Percentiles rank a stretch among this genome's conserved stretches.
Conservation (phyloP, 2,888 invertebrate species). For the Cephus pygmeus region DNA sequence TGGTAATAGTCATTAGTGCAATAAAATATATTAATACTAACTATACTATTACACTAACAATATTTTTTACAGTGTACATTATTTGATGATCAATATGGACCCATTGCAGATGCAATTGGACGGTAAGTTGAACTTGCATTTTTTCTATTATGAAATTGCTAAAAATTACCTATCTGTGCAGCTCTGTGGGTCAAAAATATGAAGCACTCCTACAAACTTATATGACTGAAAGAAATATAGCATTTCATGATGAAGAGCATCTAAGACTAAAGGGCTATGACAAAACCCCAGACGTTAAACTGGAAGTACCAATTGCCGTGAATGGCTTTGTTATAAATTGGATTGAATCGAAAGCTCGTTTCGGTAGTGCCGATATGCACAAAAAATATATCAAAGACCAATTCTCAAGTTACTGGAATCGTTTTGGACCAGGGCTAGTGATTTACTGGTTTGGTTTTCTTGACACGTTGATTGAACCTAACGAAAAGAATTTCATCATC, state of each 20-base stretch:
- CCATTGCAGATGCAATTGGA: conserved; percentile 81
- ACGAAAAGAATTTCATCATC: conserved; percentile 70
- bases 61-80: conserved; percentile 73
- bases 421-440: conserved; percentile 93
- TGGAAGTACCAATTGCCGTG: conserved; percentile 88
- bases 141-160: not conserved
- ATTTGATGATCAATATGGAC: conserved; percentile 88
- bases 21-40: not conserved
- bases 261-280: conserved; percentile 87
- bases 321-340: conserved; percentile 90
- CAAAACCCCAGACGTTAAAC: conserved; percentile 93
- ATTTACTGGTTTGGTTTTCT: conserved; percentile 96
- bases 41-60: not conserved
- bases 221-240: conserved; percentile 71
- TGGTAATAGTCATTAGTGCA: conserved; percentile 68
- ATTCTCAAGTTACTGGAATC: conserved; percentile 89
- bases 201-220: conserved; percentile 79
- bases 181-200: conserved; percentile 86
- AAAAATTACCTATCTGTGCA: conserved; percentile 59
- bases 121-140: conserved; percentile 69
- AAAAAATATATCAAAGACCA: conserved; percentile 85
- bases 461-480: conserved; percentile 69
- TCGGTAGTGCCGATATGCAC: conserved; percentile 87
- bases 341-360: conserved; percentile 97
- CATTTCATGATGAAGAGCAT: conserved; percentile 81